Evolutionary conservation across 2,113 vertebrate genomes (phyloP).

Genomic region (Trogon surrucura): DNA sequence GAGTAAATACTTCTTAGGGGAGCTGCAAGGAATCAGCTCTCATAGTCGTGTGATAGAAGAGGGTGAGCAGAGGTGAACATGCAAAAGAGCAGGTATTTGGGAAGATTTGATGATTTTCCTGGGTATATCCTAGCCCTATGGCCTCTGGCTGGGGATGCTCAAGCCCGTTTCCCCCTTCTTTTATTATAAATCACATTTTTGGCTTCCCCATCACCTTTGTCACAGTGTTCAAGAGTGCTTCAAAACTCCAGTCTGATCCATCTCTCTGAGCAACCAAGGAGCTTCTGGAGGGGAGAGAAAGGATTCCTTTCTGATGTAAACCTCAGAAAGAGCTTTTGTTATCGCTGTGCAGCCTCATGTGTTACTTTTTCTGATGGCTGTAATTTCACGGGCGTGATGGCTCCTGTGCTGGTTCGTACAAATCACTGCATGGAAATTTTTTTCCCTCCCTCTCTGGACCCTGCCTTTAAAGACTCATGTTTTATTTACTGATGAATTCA

Average conservation of each 20-base stretch:
- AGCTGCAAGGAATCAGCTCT: accelerated
- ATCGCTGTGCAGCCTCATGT: accelerated
- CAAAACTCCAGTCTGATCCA: not conserved
- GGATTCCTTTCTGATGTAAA: not conserved
- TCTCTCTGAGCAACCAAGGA: not conserved
- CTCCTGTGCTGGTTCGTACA: not conserved
- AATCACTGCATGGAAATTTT: not conserved
- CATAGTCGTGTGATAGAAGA: not conserved
- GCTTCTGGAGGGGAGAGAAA: not conserved
- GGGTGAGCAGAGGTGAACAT: not conserved
- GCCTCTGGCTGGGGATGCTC: not conserved
- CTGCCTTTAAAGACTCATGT: not conserved
- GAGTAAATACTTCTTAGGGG: not conserved
- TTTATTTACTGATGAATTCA: slow-evolving; percentile 42
- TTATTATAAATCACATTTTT: not conserved
- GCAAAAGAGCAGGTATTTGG: not conserved
- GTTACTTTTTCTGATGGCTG: not conserved
- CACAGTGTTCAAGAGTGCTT: not conserved
- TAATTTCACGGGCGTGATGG: accelerated
- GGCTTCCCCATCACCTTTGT: not conserved
- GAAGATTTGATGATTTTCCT: not conserved
- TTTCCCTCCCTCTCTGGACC: not conserved
- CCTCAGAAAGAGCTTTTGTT: not conserved
- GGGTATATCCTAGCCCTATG: not conserved
- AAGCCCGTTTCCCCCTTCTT: not conserved